A percentile compares a stretch with the other conserved stretches of the same genome.
phyloP scores from a whole-genome alignment of 1,140 invertebrate species.

The Sminthurides bifidus region DNA sequence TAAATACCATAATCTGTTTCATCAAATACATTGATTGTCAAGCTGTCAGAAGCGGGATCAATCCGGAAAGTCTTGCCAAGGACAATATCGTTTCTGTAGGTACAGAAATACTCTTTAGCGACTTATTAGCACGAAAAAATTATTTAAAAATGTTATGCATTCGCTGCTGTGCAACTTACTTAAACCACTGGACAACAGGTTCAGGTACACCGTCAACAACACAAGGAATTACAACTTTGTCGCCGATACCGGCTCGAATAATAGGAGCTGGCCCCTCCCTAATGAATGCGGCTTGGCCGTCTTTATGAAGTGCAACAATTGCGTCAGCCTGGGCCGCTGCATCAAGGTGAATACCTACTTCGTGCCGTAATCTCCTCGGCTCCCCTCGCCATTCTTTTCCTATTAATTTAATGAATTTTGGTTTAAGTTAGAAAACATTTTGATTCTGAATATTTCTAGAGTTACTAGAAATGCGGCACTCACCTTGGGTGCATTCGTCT shows the following conservation, averaged over 20 bases:
- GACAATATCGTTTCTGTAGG: neutral
- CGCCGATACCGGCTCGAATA: constrained; percentile 4
- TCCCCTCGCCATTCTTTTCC: constrained; percentile 12
- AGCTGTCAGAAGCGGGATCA: too few species aligned
- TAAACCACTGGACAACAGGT: constrained; percentile 90
- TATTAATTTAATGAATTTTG: neutral
- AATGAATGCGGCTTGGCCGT: constrained; percentile 58
- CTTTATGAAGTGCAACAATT: constrained; percentile 62
- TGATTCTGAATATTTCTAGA: neutral
- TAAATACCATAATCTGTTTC: too few species aligned
- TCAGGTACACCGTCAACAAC: constrained; percentile 75
- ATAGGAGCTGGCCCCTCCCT: constrained; percentile 61
- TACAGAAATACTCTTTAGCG: neutral
- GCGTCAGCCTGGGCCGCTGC: constrained; percentile 61
- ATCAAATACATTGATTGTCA: too few species aligned
- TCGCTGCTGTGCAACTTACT: constrained; percentile 38
- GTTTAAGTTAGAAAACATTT: neutral
- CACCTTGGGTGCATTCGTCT: constrained; percentile 52
- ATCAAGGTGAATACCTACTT: constrained; percentile 63
- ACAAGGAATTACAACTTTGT: constrained; percentile 33
- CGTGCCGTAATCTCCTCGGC: constrained; percentile 57
- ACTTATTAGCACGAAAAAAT: constrained; percentile 41
- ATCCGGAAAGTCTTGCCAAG: neutral
- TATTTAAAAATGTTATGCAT: neutral
- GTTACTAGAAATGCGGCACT: too few species aligned